Conservation (phyloP, 2,888 invertebrate species). For the Calliphora vomitoria region DNA sequence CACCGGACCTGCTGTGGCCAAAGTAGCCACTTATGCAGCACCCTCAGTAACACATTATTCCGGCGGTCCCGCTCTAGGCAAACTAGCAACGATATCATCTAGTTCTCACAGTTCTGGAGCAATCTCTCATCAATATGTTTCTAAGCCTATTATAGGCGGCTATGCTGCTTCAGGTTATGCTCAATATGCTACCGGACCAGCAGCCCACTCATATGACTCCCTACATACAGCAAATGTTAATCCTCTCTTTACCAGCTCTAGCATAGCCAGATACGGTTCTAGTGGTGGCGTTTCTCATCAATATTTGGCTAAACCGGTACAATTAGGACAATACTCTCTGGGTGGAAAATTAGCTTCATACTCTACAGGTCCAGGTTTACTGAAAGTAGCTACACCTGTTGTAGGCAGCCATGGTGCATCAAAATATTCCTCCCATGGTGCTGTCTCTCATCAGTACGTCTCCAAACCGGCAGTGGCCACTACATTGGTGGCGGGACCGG, state of each 20-base stretch:
- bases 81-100: constrained; percentile 72
- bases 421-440: constrained; percentile 72
- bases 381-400: constrained; percentile 67
- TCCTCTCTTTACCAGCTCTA: constrained; percentile 65
- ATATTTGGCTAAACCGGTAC: constrained; percentile 77
- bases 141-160: constrained; percentile 60
- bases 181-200: constrained; percentile 83
- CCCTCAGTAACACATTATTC: constrained; percentile 60
- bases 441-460: constrained; percentile 78
- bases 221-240: constrained; percentile 72
- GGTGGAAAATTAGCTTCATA: constrained; percentile 75
- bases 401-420: not conserved
- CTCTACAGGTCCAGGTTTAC: constrained; percentile 66
- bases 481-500: constrained; percentile 53
- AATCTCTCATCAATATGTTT: constrained; percentile 77
- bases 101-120: constrained; percentile 68
- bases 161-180: constrained; percentile 65
- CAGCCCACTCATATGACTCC: constrained; percentile 41
- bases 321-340: constrained; percentile 77
- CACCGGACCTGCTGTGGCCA: constrained; percentile 58
- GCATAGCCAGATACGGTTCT: constrained; percentile 65
- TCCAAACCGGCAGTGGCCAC: constrained; percentile 76
- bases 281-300: constrained; percentile 70
- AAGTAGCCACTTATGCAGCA: constrained; percentile 75
- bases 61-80: constrained; percentile 62